Percentiles rank a stretch among this genome's conserved stretches.
phyloP scores from a whole-genome alignment of 1,140 invertebrate genomes.

The Hermatobates lingyangjiaoensis region DNA sequence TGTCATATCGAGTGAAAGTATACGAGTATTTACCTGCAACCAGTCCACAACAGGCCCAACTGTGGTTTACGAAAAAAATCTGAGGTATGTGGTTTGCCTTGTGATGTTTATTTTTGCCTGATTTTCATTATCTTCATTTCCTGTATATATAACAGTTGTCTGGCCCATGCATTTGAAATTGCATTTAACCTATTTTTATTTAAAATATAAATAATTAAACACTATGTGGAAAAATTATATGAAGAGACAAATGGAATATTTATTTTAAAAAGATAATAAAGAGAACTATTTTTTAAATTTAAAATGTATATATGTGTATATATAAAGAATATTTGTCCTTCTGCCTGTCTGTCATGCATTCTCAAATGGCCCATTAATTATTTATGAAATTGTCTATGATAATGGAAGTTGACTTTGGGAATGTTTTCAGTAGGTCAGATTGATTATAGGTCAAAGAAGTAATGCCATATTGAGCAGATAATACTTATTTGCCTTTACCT shows the following conservation, averaged over 20 bases:
- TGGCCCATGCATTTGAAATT: too few species aligned
- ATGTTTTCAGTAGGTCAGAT: too few species aligned
- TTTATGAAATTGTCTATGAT: too few species aligned
- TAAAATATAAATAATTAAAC: not conserved
- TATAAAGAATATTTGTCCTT: too few species aligned
- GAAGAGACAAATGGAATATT: not conserved
- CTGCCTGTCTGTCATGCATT: too few species aligned
- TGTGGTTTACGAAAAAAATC: constrained; percentile 42
- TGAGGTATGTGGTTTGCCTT: constrained; percentile 28
- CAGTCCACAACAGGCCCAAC: constrained; percentile 21
- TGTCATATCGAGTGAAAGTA: constrained; percentile 53
- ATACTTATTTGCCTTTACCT: too few species aligned
- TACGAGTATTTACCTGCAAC: constrained; percentile 50
- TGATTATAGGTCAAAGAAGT: too few species aligned
- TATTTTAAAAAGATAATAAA: not conserved
- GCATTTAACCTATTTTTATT: not conserved
- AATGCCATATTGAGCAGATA: too few species aligned
- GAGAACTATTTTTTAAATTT: too few species aligned
- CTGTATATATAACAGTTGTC: not conserved
- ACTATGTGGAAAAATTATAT: not conserved
- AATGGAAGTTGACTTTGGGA: too few species aligned
- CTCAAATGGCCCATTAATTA: too few species aligned
- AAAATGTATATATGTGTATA: too few species aligned
- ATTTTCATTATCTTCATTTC: not conserved
- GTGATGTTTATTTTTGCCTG: not conserved